A percentile compares a stretch with the other conserved stretches of the same genome.
These are phyloP conservation scores for Palythoa caribaeorum DNA, from an alignment of 92 coral and sea anemone species.

Conservation along the genomic window DNA sequence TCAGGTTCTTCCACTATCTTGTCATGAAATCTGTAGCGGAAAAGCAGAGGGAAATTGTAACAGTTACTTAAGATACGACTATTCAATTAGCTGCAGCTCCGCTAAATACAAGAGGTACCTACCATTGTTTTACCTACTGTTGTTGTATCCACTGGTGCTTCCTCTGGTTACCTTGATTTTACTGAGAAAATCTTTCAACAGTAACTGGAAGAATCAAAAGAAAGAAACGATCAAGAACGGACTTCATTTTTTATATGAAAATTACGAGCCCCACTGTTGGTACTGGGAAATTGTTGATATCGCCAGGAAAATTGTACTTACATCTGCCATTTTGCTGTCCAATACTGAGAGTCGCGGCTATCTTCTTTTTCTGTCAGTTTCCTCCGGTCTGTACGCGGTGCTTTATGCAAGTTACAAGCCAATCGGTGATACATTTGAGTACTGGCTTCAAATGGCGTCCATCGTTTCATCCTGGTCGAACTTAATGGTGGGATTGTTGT, in stretches of 20 bases:
- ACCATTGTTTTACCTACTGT: not conserved
- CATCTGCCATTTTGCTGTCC: constrained; percentile 56
- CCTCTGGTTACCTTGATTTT: constrained; percentile 39
- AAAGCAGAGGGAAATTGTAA: constrained; percentile 31
- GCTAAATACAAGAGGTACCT: constrained; percentile 55
- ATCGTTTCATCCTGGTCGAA: constrained; percentile 62
- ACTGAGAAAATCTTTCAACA: constrained; percentile 30
- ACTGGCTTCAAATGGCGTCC: constrained; percentile 72
- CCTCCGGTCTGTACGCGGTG: constrained; percentile 68
- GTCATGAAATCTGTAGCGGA: constrained; percentile 64
- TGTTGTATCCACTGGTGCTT: constrained; percentile 42
- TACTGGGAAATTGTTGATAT: constrained; percentile 76
- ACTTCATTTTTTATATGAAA: constrained; percentile 69
- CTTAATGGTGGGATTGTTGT: constrained; percentile 61
- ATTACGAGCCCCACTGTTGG: constrained; percentile 65
- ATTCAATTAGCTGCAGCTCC: constrained; percentile 62
- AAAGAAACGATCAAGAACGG: constrained; percentile 39
- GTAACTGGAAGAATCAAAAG: not conserved
- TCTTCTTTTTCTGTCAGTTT: constrained; percentile 60
- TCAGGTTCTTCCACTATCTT: constrained; percentile 54
- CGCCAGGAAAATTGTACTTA: constrained; percentile 54
- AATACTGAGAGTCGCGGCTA: constrained; percentile 70
- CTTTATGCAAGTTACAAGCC: constrained; percentile 72
- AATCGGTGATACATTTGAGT: constrained; percentile 63
- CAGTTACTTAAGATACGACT: constrained; percentile 65